Evolutionary conservation across 2,888 invertebrate species (phyloP), one percentile per base, ranked within the genome.

Genomic region (Drosophila ezoana): DNA sequence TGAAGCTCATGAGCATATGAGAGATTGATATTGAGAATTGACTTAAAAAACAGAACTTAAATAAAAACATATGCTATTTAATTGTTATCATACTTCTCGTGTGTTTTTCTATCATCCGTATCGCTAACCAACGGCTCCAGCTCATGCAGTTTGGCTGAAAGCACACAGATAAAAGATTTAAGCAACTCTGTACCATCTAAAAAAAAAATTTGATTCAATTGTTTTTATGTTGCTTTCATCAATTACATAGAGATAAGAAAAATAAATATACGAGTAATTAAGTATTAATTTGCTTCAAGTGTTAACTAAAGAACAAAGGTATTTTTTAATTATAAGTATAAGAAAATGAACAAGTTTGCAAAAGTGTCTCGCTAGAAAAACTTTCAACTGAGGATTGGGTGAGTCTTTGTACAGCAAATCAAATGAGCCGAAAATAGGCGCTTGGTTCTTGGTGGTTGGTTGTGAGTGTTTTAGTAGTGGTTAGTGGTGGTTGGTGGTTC

Each of bases 121-220:
- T 95, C 94, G 91, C 95, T 95, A 92, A 96, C 95, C 80, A 96
- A 93, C 14, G 96, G 96, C 92, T 96, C 96, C 88, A 96, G 93
- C 93, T 96, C 96, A 83, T 91, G 92, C 70, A 91, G 88, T 79
- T 90, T 91, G 85, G 92, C 91, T 91, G 91, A 90, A 91, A 91
- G 83, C 88, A 91, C 84, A 91, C 81, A 89, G 74, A 85, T 69
- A 76, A 65, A 65, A 74, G 47, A 65, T 74, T 84, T 76, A 85
- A 87, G 68, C 70, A 89, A 81, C 73, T 81, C 82, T 79, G 93
- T 93, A 61, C 59, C 49, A 58, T 54, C 32, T 58, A 60, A 43
- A 52, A 11, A 23, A 23, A 20, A 44, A 49, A 40, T 35, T 51
- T 45, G 60, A 58, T 58, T 71, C 18, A 60, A 47, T 52, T 74